These are phyloP conservation scores for Urocolius indicus DNA, from an alignment of 2,113 vertebrate species.

Conservation along the genomic window DNA sequence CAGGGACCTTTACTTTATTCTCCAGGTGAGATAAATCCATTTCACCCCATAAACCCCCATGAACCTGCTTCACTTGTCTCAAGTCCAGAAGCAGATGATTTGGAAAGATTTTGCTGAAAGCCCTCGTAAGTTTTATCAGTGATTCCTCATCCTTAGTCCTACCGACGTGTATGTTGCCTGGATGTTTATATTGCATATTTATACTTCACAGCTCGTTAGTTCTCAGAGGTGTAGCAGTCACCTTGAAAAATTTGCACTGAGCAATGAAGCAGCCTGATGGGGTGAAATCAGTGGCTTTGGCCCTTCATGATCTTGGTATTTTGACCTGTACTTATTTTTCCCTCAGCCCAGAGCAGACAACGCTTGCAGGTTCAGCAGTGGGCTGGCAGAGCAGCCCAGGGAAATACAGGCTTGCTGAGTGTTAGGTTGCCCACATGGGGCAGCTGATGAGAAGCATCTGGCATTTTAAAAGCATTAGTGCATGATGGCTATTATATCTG, in stretches of 20 bases:
- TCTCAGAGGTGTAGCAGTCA: not conserved
- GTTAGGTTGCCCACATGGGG: not conserved
- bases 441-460: not conserved
- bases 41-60: not conserved
- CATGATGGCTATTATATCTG: not conserved
- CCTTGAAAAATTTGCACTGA: not conserved
- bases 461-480: not conserved
- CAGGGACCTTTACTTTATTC: not conserved
- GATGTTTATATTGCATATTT: not conserved
- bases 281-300: not conserved
- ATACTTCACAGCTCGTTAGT: not conserved
- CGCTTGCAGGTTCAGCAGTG: not conserved
- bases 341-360: not conserved
- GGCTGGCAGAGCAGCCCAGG: not conserved
- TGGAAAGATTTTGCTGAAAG: not conserved
- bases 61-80: not conserved
- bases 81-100: not conserved
- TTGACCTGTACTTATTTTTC: not conserved
- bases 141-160: not conserved
- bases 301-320: not conserved
- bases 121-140: not conserved
- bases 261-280: not conserved
- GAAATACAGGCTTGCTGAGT: not conserved
- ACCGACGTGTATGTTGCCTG: fast-evolving
- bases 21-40: not conserved